phyloP scores from a whole-genome alignment of 2,888 invertebrate genomes.

The Morpho helenor region DNA sequence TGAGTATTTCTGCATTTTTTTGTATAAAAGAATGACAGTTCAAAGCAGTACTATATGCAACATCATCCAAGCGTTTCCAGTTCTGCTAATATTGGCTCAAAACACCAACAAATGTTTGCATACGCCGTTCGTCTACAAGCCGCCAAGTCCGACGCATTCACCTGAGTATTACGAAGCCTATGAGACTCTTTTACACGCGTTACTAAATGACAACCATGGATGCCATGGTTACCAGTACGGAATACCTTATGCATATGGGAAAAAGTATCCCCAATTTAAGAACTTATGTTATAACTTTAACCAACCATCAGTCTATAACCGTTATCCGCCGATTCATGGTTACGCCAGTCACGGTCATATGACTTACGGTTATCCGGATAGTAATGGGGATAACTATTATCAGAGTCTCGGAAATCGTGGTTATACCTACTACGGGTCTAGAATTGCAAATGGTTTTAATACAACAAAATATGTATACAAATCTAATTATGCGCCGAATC shows the following conservation, averaged over 20 bases:
- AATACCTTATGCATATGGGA: conserved; percentile 28
- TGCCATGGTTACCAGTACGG: conserved; percentile 25
- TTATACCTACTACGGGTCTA: conserved; percentile 25
- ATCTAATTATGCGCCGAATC: conserved; percentile 46
- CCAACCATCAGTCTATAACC: conserved; percentile 13
- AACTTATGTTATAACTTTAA: conserved; percentile 23
- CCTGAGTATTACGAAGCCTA: conserved; percentile 67
- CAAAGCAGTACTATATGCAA: conserved; percentile 54
- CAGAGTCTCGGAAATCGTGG: conserved; percentile 20
- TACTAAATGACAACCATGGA: conserved; percentile 39
- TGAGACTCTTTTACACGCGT: conserved; percentile 52
- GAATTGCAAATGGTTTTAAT: conserved; percentile 43
- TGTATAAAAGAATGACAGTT: conserved; percentile 47
- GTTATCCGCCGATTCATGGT: conserved; percentile 11
- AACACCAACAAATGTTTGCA: conserved; percentile 56
- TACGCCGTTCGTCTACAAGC: conserved; percentile 62
- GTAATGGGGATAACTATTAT: conserved; percentile 4
- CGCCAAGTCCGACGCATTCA: conserved; percentile 57
- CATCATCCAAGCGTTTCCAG: conserved; percentile 62
- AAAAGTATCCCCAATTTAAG: conserved; percentile 26
- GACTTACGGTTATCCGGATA: conserved; percentile 19
- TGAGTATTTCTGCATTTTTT: neutral
- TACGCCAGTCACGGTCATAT: conserved; percentile 16
- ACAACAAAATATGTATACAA: conserved; percentile 37
- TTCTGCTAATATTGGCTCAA: conserved; percentile 62